Base-by-base conservation (phyloP, 2,888 invertebrate species). In the Pogonocherus hispidulus region DNA sequence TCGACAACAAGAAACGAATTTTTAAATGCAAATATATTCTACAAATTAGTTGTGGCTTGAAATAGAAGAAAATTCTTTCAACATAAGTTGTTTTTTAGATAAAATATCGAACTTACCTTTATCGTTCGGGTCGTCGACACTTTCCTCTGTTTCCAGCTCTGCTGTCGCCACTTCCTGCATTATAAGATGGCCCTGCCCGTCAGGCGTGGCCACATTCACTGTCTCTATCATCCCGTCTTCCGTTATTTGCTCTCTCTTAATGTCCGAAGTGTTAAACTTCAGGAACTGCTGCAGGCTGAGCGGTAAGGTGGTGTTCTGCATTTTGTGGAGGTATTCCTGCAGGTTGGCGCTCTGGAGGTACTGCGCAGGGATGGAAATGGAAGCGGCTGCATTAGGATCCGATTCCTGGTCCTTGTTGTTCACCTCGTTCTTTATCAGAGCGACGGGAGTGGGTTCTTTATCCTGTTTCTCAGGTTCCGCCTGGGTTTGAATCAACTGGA, bases 281-380 rank as follows among this genome's bases (percentile, higher is more conserved):
- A 91, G 84, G 80, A 90, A 91, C 69, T 90, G 91, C 72, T 90
- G 90, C 23, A 91, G 84, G 74, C 89, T 88, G 52, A 90, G 81
- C 0, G 90, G 89, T 70, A 90, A 80, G 3, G 88, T 74, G 55
- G 82, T 80, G 52, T 81, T 83, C 69, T 85, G 85, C 75, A 85
- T 84, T 84, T 80, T 87, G 84, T 75, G 88, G 77, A 73, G 86
- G 86, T 82, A 90, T 76, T 82, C 89, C 80, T 77, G 89, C 82
- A 90, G 86, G 3, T 87, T 86, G 0, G 86, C 81, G 47, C 87
- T 84, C 74, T 88, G 88, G 63, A 89, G 86, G 85, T 89, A 89
- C 55, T 86, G 86, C 5, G 87, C 85, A 2, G 88, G 87, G 80
- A 88, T 86, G 8, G 87, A 86, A 32, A 87, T 85, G 11, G 84